Evolutionary conservation across 1,140 invertebrate species (phyloP).

Genomic region (Pomacea maculata): DNA sequence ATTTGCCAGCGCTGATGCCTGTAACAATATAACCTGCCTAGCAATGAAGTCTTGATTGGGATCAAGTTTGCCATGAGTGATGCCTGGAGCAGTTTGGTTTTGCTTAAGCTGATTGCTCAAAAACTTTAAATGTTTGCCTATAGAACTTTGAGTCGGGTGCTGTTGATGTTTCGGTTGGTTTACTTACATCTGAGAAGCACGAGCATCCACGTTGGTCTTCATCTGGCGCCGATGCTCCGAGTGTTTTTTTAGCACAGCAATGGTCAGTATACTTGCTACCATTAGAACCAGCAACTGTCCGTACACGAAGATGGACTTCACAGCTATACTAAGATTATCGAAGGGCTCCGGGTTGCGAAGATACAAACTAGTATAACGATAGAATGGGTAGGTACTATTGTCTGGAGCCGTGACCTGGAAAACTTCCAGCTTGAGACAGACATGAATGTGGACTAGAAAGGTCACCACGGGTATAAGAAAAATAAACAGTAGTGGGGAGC

Average conservation of each 20-base stretch:
- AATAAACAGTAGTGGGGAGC: not conserved
- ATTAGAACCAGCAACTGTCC: not conserved
- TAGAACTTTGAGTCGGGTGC: no score
- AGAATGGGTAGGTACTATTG: not conserved
- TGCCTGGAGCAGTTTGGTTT: no score
- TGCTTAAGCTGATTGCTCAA: no score
- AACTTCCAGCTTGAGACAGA: slow-evolving; percentile 8
- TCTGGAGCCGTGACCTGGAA: not conserved
- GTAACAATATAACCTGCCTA: no score
- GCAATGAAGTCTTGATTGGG: no score
- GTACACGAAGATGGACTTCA: slow-evolving; percentile 7
- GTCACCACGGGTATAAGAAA: not conserved
- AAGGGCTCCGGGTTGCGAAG: not conserved
- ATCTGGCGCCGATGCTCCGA: not conserved
- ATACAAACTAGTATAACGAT: not conserved
- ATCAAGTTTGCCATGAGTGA: no score
- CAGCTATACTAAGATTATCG: not conserved
- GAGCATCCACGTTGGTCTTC: not conserved
- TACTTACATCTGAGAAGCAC: not conserved
- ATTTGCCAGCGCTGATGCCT: no score
- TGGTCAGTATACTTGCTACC: not conserved
- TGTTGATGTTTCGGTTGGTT: not conserved
- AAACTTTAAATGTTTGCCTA: no score
- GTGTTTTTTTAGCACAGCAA: not conserved
- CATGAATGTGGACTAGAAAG: slow-evolving; percentile 5